phyloP scores from a whole-genome alignment of 2,113 vertebrate species.

The Lophura nycthemera region DNA sequence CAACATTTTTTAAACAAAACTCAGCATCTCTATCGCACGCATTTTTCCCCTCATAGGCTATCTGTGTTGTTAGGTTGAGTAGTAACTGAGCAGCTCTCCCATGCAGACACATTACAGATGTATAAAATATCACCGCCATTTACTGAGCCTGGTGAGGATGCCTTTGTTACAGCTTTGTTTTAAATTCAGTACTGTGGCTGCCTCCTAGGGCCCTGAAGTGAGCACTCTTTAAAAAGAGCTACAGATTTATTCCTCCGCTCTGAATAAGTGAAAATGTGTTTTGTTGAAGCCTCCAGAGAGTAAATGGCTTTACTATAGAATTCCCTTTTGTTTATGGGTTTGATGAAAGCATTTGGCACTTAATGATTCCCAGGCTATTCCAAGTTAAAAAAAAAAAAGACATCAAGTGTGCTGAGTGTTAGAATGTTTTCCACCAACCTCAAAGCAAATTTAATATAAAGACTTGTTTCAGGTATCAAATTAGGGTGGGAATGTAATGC shows the following conservation, averaged over 20 bases:
- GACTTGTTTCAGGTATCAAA: constrained; percentile 34
- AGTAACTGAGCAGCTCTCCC: background rate
- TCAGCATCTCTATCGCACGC: background rate
- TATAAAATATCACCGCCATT: constrained; percentile 36
- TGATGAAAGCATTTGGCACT: constrained; percentile 69
- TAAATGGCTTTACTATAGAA: constrained; percentile 69
- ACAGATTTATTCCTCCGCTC: constrained; percentile 71
- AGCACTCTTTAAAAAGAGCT: constrained; percentile 48
- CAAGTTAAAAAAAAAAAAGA: background rate
- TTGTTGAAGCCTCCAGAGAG: constrained; percentile 66
- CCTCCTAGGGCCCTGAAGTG: constrained; percentile 36
- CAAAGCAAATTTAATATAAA: constrained; percentile 25
- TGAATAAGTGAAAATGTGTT: constrained; percentile 73
- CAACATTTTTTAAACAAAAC: constrained; percentile 5
- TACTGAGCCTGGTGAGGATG: constrained; percentile 12
- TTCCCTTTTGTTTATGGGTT: constrained; percentile 67
- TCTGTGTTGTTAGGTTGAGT: background rate
- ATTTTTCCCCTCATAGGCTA: background rate
- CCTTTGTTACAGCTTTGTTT: constrained; percentile 66
- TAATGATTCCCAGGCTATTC: constrained; percentile 74
- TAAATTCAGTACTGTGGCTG: constrained; percentile 61
- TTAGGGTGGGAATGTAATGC: background rate
- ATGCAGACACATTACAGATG: constrained; percentile 20
- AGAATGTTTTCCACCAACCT: constrained; percentile 44
- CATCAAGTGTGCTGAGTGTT: constrained; percentile 31